Percentiles rank a stretch among this genome's conserved stretches.
These are phyloP conservation scores for Campylomormyrus tamandua DNA, from an alignment of 2,113 vertebrate species.

Conservation along the genomic window DNA sequence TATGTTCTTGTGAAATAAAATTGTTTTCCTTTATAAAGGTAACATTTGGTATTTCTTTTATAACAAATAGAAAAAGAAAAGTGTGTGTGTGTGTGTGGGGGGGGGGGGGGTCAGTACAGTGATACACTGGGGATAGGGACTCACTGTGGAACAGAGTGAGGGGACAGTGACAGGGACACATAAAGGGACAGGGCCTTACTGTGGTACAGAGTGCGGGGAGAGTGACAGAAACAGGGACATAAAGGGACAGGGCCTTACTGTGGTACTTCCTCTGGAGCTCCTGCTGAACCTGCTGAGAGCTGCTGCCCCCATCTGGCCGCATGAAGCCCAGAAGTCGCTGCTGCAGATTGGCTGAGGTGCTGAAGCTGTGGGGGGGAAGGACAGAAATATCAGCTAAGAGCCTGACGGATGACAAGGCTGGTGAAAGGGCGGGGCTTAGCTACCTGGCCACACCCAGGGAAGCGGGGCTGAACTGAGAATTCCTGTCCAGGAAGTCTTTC, in stretches of 20 bases:
- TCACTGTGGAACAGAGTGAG: background rate
- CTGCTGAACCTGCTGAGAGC: constrained; percentile 88
- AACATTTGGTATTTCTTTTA: too few relatives aligned
- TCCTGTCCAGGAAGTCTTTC: constrained; percentile 87
- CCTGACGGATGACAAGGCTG: too few relatives aligned
- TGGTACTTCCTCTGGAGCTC: constrained; percentile 92
- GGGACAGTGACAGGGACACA: background rate
- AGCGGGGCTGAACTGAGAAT: constrained; percentile 84
- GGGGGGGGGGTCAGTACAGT: too few relatives aligned
- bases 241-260: constrained; percentile 54
- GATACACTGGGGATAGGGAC: background rate
- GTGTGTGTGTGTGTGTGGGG: too few relatives aligned
- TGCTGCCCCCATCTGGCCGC: constrained; percentile 80
- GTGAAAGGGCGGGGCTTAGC: constrained; percentile 8
- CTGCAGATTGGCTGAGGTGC: constrained; percentile 77
- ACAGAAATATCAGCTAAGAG: background rate
- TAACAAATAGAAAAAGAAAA: too few relatives aligned
- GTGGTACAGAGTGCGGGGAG: background rate
- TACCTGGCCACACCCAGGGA: constrained; percentile 81
- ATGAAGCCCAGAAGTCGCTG: constrained; percentile 84
- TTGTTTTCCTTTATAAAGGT: too few relatives aligned
- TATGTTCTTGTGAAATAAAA: too few relatives aligned
- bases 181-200: background rate
- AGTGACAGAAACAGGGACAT: background rate
- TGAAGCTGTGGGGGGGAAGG: constrained; percentile 54